Evolutionary conservation across 2,797 vertebrate genomes (phyloP).

Genomic region (Adrianichthys oophorus): DNA sequence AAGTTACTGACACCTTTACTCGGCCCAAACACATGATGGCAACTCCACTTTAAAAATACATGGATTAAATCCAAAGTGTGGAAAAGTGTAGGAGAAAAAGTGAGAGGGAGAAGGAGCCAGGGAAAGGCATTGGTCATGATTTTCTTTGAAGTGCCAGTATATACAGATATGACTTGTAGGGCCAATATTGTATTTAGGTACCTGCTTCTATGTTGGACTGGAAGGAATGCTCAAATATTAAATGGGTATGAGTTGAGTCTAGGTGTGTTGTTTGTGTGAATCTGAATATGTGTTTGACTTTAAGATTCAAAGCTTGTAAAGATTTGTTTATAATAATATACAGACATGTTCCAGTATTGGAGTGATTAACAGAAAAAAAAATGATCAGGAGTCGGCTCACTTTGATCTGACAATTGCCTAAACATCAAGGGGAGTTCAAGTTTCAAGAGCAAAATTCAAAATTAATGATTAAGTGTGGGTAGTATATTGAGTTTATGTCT

Average conservation of each 20-base stretch:
- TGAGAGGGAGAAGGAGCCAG: slow-evolving; percentile 6
- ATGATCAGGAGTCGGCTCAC: too few species aligned
- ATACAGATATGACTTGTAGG: slow-evolving; percentile 52
- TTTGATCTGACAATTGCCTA: too few species aligned
- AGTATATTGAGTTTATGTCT: too few species aligned
- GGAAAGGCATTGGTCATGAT: slow-evolving; percentile 38
- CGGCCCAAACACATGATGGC: slow-evolving; percentile 26
- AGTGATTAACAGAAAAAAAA: too few species aligned
- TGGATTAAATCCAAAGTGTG: slow-evolving; percentile 32
- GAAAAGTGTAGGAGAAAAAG: slow-evolving; percentile 27
- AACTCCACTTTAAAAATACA: slow-evolving; percentile 52
- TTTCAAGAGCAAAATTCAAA: too few species aligned
- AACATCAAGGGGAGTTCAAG: too few species aligned
- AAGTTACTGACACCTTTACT: slow-evolving; percentile 48
- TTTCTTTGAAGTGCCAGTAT: slow-evolving; percentile 58
- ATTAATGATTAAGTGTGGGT: too few species aligned
- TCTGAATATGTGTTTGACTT: slow-evolving; percentile 16
- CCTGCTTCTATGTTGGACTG: slow-evolving; percentile 47
- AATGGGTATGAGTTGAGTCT: slow-evolving; percentile 13
- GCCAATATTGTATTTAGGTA: slow-evolving; percentile 60
- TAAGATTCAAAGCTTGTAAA: slow-evolving; percentile 32
- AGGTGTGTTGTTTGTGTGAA: slow-evolving; percentile 6
- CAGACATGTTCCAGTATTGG: too few species aligned
- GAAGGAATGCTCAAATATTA: slow-evolving; percentile 32
- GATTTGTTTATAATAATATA: too few species aligned